Percentiles rank a stretch among this genome's conserved stretches.
Conservation (phyloP, 2,113 vertebrate species). For the Ahaetulla prasina region DNA sequence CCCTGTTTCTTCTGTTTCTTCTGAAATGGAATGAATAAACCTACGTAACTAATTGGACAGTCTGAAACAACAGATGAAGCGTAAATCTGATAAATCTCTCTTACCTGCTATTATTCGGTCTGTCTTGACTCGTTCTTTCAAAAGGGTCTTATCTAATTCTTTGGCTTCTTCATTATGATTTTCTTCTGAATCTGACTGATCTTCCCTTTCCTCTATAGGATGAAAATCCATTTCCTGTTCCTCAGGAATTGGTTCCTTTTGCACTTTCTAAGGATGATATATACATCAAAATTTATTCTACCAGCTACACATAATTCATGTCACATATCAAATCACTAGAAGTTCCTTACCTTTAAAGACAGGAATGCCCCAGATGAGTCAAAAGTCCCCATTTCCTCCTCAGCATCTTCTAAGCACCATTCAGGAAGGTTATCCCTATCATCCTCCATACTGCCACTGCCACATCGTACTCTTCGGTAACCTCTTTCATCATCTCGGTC, state of each 20-base stretch:
- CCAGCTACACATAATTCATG: rapidly evolving
- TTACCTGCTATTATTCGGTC: slow-evolving; percentile 61
- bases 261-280: slow-evolving; percentile 77
- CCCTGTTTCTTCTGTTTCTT: slow-evolving; percentile 65
- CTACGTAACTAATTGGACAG: slow-evolving; percentile 31
- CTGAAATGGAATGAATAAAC: slow-evolving; percentile 59
- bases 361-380: slow-evolving; percentile 97
- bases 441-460: slow-evolving; percentile 91
- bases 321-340: background rate
- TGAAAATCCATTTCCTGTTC: slow-evolving; percentile 95
- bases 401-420: slow-evolving; percentile 96
- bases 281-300: background rate
- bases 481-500: slow-evolving; percentile 89
- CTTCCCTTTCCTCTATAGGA: slow-evolving; percentile 86
- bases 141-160: slow-evolving; percentile 76
- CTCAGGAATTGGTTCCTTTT: slow-evolving; percentile 94
- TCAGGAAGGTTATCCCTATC: slow-evolving; percentile 94
- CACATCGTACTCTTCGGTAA: slow-evolving; percentile 86
- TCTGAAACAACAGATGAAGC: background rate
- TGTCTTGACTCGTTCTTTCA: slow-evolving; percentile 72
- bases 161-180: slow-evolving; percentile 85
- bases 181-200: slow-evolving; percentile 83
- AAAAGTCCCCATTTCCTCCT: slow-evolving; percentile 96
- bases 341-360: slow-evolving; percentile 82
- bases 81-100: background rate